These are phyloP conservation scores for Naja naja DNA, from an alignment of 2,113 vertebrate species.

Conservation along the genomic window DNA sequence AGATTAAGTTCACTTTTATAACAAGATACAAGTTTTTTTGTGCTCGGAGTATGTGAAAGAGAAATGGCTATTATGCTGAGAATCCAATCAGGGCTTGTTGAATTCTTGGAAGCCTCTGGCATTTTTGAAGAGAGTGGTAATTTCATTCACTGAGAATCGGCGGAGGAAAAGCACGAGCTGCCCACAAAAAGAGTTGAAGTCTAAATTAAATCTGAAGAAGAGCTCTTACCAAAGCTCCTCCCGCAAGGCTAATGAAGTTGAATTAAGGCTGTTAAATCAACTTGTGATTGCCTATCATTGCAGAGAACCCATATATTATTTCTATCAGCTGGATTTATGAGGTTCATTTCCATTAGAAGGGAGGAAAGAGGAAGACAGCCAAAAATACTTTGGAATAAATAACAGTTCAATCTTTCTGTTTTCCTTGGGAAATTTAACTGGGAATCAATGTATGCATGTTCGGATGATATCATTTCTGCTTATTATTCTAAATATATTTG, in stretches of 20 bases:
- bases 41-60: constrained; percentile 47
- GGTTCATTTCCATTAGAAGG: constrained; percentile 43
- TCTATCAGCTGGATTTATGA: constrained; percentile 41
- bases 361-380: constrained; percentile 45
- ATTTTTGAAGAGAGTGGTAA: neutral
- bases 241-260: constrained; percentile 63
- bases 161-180: constrained; percentile 43
- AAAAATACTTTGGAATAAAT: constrained; percentile 45
- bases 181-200: constrained; percentile 43
- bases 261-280: constrained; percentile 67
- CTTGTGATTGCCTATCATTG: constrained; percentile 57
- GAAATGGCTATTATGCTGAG: constrained; percentile 44
- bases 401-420: constrained; percentile 54
- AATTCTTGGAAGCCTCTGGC: constrained; percentile 35
- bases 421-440: constrained; percentile 63
- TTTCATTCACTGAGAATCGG: constrained; percentile 25
- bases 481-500: constrained; percentile 48
- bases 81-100: constrained; percentile 59
- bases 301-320: constrained; percentile 54
- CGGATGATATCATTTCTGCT: constrained; percentile 54
- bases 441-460: constrained; percentile 45
- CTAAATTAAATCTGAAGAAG: constrained; percentile 55
- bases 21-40: constrained; percentile 50
- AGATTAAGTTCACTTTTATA: constrained; percentile 51
- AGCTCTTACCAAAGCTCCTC: constrained; percentile 46